phyloP scores from a whole-genome alignment of 2,113 vertebrate genomes.

The Macroglossus sobrinus region DNA sequence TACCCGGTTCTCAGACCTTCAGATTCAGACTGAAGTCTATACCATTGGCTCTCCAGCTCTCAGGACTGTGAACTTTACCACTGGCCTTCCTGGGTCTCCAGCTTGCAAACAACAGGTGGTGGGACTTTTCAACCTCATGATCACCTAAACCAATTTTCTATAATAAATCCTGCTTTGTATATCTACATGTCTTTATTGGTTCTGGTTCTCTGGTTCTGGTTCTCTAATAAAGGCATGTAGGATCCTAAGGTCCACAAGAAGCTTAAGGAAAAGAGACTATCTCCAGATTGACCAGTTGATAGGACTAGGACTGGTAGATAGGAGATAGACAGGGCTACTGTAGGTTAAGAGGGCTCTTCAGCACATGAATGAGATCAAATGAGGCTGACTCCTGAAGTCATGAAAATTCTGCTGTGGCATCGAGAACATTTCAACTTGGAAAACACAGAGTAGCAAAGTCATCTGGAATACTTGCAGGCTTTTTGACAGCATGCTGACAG shows the following conservation, averaged over 20 bases:
- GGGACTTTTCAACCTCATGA: background rate
- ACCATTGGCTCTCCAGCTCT: background rate
- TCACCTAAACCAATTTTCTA: background rate
- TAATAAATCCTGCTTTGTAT: background rate
- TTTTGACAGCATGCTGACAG: background rate
- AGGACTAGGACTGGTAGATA: background rate
- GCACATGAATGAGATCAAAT: background rate
- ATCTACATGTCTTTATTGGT: background rate
- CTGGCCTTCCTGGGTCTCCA: background rate
- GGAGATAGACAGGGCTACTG: background rate
- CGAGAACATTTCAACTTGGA: background rate
- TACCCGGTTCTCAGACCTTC: background rate
- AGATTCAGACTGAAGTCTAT: too few species aligned
- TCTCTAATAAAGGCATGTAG: background rate
- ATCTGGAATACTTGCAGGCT: background rate
- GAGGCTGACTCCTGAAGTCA: background rate
- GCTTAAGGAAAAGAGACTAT: background rate
- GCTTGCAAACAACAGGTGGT: background rate
- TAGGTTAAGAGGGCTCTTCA: background rate
- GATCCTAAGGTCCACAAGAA: background rate
- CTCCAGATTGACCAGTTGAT: background rate
- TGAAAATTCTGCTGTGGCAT: background rate
- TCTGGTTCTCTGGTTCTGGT: background rate
- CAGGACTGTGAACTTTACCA: background rate
- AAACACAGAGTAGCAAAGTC: background rate